Conservation (phyloP, 2,113 vertebrate genomes). For the Circaetus gallicus region DNA sequence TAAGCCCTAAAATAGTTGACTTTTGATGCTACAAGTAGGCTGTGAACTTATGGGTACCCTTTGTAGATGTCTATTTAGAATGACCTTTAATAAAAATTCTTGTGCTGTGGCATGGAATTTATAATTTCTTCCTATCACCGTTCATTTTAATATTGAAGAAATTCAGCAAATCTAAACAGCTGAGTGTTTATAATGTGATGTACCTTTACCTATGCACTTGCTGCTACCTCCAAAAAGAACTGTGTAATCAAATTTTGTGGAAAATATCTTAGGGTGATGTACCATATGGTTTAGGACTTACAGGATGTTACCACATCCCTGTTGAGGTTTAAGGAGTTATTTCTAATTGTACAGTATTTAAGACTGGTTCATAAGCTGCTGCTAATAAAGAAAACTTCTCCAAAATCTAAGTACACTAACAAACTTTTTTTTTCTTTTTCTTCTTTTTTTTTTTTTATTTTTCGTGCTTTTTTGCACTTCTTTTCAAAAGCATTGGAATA, state of each 20-base stretch:
- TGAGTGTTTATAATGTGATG: not conserved
- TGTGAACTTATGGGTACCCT: not conserved
- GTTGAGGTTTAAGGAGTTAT: not conserved
- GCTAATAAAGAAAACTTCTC: not conserved
- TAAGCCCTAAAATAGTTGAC: not conserved
- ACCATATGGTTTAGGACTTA: not conserved
- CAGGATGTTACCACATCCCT: accelerated
- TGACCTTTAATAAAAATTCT: not conserved
- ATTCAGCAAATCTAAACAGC: not conserved
- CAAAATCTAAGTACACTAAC: not conserved
- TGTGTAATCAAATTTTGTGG: not conserved
- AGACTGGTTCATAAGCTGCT: not conserved
- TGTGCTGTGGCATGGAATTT: not conserved
- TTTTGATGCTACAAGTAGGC: not conserved
- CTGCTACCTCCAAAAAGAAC: not conserved
- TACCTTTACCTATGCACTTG: not conserved
- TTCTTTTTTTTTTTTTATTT: not conserved
- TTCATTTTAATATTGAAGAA: not conserved
- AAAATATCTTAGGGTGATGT: not conserved
- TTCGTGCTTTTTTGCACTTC: no score
- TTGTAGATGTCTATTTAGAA: not conserved
- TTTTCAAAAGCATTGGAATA: not conserved
- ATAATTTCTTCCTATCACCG: not conserved
- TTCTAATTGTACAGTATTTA: not conserved
- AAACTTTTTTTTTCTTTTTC: accelerated